A percentile compares a stretch with the other conserved stretches of the same genome.
Conservation (phyloP, 2,888 invertebrate genomes). For the Lysandra bellargus region DNA sequence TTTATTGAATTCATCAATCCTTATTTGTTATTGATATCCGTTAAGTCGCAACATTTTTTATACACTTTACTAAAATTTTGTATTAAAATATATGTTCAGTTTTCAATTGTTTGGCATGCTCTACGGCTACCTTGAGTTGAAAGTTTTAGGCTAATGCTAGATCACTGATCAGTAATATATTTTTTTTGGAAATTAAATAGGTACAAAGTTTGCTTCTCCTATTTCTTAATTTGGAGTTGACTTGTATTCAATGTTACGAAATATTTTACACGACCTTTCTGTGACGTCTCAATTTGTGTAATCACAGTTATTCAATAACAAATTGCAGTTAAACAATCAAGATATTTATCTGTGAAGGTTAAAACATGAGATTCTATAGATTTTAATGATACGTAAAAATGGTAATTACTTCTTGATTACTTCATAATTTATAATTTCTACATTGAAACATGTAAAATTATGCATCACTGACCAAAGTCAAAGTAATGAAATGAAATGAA, state of each 20-base stretch:
- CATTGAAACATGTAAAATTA: not conserved
- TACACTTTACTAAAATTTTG: too few relatives aligned
- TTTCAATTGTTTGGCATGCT: too few relatives aligned
- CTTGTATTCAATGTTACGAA: not conserved
- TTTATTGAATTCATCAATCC: too few relatives aligned
- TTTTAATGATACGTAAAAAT: constrained; percentile 1
- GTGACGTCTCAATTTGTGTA: not conserved
- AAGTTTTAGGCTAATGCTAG: too few relatives aligned
- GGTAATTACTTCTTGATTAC: not conserved
- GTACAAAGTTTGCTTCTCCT: not conserved
- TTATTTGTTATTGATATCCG: too few relatives aligned
- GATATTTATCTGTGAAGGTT: constrained; percentile 4
- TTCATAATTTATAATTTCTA: not conserved
- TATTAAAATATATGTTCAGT: not conserved
- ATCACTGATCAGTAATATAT: too few relatives aligned
- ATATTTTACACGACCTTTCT: not conserved
- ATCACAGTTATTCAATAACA: constrained; percentile 11
- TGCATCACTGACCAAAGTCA: not conserved
- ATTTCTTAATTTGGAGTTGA: not conserved
- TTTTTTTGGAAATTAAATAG: not conserved
- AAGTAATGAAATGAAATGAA: not conserved
- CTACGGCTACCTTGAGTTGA: too few relatives aligned
- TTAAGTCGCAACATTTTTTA: too few relatives aligned
- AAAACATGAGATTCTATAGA: not conserved
- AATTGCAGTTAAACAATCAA: constrained; percentile 19